Conservation (phyloP, 1,140 invertebrate species). For the Apocrypta bakeri region DNA sequence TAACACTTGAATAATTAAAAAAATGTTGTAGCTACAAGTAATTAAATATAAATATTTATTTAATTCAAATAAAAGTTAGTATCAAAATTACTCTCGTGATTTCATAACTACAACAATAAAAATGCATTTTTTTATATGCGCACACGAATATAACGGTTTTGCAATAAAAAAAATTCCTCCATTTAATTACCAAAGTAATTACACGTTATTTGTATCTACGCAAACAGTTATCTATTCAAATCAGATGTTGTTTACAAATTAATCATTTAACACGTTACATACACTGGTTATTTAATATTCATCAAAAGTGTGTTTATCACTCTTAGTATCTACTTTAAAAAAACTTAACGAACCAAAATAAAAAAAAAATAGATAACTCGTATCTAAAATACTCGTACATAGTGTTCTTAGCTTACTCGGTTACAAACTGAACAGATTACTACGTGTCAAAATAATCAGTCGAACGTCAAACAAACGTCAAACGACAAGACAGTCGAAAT, state of each 20-base stretch:
- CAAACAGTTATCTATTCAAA: neutral
- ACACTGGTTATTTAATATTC: neutral
- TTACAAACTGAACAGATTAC: neutral
- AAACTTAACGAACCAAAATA: slow-evolving; percentile 21
- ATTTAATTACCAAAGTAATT: neutral
- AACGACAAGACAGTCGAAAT: no score
- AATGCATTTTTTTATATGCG: neutral
- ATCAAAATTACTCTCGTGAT: no score
- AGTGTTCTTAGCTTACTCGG: neutral
- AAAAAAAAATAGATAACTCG: slow-evolving; percentile 11
- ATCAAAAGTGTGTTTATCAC: neutral
- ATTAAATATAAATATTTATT: no score
- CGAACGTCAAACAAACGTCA: no score
- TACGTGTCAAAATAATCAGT: no score
- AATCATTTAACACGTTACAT: neutral
- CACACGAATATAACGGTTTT: neutral
- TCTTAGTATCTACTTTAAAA: neutral
- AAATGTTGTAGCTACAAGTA: no score
- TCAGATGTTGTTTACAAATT: neutral
- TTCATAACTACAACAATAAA: no score
- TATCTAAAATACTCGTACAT: neutral
- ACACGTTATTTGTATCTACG: neutral
- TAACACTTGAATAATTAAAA: no score
- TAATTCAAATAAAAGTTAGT: no score
- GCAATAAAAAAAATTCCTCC: neutral